Evolutionary conservation across 2,797 vertebrate genomes (phyloP).

Genomic region (Microtus agrestis): DNA sequence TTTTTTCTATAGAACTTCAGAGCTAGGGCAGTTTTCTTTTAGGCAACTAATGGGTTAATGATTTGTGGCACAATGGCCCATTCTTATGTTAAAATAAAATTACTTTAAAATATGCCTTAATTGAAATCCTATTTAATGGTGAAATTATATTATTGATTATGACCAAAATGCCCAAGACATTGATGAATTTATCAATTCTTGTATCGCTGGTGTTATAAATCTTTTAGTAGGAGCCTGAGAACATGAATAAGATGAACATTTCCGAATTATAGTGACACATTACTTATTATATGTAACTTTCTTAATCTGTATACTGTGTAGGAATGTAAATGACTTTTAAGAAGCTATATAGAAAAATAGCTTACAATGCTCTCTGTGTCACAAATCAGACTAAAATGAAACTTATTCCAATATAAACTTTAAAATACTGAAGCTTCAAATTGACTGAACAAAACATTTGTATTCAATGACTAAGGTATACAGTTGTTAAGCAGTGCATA

Average conservation of each 20-base stretch:
- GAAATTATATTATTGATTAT: slow-evolving; percentile 90
- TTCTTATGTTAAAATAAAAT: slow-evolving; percentile 85
- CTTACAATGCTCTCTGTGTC: slow-evolving; percentile 44
- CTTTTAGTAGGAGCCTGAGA: slow-evolving; percentile 83
- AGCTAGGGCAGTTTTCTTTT: slow-evolving; percentile 13
- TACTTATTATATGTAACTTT: slow-evolving; percentile 80
- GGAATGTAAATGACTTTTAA: slow-evolving; percentile 76
- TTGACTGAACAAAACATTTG: slow-evolving; percentile 71
- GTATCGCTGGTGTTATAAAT: slow-evolving; percentile 85
- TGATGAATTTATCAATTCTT: slow-evolving; percentile 89
- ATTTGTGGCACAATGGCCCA: slow-evolving; percentile 66
- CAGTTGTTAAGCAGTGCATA: slow-evolving; percentile 55
- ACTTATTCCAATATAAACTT: slow-evolving; percentile 65
- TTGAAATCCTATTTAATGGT: slow-evolving; percentile 88
- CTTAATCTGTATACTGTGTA: slow-evolving; percentile 70
- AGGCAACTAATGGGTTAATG: slow-evolving; percentile 81
- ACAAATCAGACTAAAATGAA: slow-evolving; percentile 80
- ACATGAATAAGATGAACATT: slow-evolving; percentile 85
- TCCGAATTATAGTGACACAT: slow-evolving; percentile 83
- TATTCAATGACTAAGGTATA: slow-evolving; percentile 48
- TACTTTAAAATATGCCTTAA: slow-evolving; percentile 85
- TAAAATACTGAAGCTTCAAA: slow-evolving; percentile 71
- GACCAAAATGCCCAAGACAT: slow-evolving; percentile 84
- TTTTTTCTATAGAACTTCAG: background rate
- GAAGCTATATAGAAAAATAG: slow-evolving; percentile 76